phyloP scores from a whole-genome alignment of 2,113 vertebrate species.

The Deroptyus accipitrinus region DNA sequence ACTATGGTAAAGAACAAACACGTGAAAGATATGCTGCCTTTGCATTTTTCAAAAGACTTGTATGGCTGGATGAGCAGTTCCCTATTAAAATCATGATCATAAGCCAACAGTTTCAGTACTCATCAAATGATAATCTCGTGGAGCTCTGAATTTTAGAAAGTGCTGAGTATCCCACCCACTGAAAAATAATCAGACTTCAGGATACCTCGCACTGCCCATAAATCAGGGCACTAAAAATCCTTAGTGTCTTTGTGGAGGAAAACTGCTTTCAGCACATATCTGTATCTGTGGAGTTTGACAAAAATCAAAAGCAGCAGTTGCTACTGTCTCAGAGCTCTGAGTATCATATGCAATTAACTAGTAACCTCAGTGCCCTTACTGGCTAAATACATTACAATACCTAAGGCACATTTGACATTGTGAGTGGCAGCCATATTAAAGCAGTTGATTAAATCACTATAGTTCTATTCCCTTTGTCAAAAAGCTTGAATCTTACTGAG shows the following conservation, averaged over 20 bases:
- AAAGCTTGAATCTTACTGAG: not conserved
- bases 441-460: not conserved
- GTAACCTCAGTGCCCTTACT: not conserved
- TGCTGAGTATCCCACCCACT: not conserved
- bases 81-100: not conserved
- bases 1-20: not conserved
- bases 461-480: not conserved
- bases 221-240: not conserved
- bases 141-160: not conserved
- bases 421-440: not conserved
- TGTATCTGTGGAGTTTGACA: not conserved
- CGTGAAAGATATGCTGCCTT: not conserved
- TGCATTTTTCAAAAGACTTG: accelerated
- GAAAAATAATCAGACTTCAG: not conserved
- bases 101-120: not conserved
- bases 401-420: not conserved
- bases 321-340: not conserved
- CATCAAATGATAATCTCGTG: not conserved
- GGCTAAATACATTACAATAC: not conserved
- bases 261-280: not conserved
- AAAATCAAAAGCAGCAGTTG: conserved; percentile 18
- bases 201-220: not conserved
- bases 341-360: not conserved
- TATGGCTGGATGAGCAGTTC: not conserved
- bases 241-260: not conserved